Evolutionary conservation across 2,113 vertebrate species (phyloP).

Genomic region (Arizona elegans): DNA sequence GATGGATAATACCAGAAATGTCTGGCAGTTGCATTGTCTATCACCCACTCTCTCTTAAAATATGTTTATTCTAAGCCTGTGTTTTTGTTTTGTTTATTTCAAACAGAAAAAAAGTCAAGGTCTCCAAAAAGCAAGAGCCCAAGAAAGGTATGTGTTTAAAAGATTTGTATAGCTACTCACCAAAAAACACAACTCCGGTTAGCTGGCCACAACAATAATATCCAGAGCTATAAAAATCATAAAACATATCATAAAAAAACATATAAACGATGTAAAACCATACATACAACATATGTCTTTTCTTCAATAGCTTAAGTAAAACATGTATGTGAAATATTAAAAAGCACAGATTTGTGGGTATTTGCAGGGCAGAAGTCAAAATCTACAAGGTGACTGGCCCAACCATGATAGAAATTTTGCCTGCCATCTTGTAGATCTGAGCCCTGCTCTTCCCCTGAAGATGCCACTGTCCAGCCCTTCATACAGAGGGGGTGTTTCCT

Average conservation of each 20-base stretch:
- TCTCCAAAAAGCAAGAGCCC: conserved; percentile 68
- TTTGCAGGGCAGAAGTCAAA: neutral
- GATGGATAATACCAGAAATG: neutral
- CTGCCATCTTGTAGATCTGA: neutral
- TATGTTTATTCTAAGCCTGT: neutral
- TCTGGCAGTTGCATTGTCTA: neutral
- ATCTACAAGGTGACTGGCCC: neutral
- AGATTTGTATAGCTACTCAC: neutral
- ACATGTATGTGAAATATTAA: neutral
- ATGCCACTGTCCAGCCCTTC: neutral
- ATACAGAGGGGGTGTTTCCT: neutral
- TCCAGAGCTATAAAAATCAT: neutral
- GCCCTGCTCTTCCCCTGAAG: neutral
- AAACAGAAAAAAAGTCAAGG: conserved; percentile 81
- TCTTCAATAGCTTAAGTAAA: neutral
- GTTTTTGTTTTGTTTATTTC: conserved; percentile 32
- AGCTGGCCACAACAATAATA: neutral
- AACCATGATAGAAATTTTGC: neutral
- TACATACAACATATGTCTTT: neutral
- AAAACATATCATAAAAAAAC: neutral
- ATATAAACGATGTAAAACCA: neutral
- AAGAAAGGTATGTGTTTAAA: conserved; percentile 75
- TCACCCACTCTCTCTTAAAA: conserved; percentile 19
- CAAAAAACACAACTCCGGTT: neutral
- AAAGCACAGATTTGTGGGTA: neutral